Percentiles rank a stretch among this genome's conserved stretches.
phyloP scores from a whole-genome alignment of 2,888 invertebrate genomes.

The Drosophila hamatofila region DNA sequence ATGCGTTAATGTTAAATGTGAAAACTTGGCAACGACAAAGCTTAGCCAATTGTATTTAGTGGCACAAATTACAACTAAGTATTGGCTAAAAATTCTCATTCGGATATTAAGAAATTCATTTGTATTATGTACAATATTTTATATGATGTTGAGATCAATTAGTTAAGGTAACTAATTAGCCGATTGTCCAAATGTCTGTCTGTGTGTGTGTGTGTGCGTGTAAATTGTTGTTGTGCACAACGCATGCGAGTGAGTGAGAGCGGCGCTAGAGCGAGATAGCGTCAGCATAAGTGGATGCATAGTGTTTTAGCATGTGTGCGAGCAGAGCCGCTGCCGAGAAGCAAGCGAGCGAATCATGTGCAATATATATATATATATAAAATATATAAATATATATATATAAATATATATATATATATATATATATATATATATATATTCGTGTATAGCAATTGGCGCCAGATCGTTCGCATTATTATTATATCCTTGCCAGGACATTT shows the following conservation, averaged over 20 bases:
- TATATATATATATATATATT: constrained; percentile 37
- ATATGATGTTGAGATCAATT: background rate
- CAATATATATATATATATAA: constrained; percentile 53
- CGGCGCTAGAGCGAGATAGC: constrained; percentile 28
- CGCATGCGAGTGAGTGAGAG: constrained; percentile 33
- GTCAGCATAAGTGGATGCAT: background rate
- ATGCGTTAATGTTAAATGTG: constrained; percentile 1
- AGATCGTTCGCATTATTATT: constrained; percentile 28
- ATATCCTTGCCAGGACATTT: constrained; percentile 42
- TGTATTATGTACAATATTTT: background rate
- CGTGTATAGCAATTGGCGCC: constrained; percentile 20
- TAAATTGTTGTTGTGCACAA: constrained; percentile 15
- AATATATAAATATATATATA: constrained; percentile 42
- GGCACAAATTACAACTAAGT: background rate
- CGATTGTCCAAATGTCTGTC: constrained; percentile 25
- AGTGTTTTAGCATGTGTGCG: constrained; percentile 9
- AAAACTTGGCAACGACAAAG: background rate
- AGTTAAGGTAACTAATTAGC: background rate
- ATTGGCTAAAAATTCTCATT: constrained; percentile 4
- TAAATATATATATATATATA: constrained; percentile 24
- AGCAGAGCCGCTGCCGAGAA: constrained; percentile 22
- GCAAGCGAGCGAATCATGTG: constrained; percentile 46
- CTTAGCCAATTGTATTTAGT: background rate
- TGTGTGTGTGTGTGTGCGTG: constrained; percentile 8
- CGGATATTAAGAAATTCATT: constrained; percentile 16